Base-by-base conservation (phyloP, 2,888 invertebrate species). In the Platypus cylindrus region DNA sequence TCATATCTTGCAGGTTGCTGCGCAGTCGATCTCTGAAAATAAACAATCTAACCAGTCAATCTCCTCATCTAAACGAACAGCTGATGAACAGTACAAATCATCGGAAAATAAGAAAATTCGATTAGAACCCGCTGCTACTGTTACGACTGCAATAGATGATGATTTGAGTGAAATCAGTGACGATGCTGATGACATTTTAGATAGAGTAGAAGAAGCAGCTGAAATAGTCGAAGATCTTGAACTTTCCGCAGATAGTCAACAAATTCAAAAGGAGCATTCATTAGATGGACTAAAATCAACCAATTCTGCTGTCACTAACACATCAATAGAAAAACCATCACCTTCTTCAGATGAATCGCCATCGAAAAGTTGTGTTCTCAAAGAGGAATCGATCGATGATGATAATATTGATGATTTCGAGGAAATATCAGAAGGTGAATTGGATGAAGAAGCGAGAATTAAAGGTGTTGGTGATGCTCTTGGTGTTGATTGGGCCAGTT, bases 401-500 rank as follows among this genome's bases (percentile, higher is more conserved):
- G 80, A 81, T 45, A 77, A 77, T 49, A 72, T 75, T 52, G 71
- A 78, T 43, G 86, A 85, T 54, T 87, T 87, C 62, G 87, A 87
- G 61, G 86, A 87, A 64, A 86, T 87, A 51, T 86, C 86, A 11
- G 87, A 89, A 58, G 87, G 86, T 32, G 89, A 89, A 59, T 62
- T 87, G 20, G 87, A 89, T 56, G 85, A 86, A 55, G 82, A 86
- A 50, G 71, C 80, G 9, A 74, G 70, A 51, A 67, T 71, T 45
- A 75, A 67, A 60, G 77, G 81, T 20, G 71, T 90, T 41, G 87
- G 87, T 3, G 90, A 91, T 61, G 87, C 87, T n/a, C 63, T 93
- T 17, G 90, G 90, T n/a, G 90, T 93, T 2, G 90, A 93, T 61
- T 91, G 91, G 91, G 82, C 86, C 8, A 86, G 86, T 55, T 66